A percentile compares a stretch with the other conserved stretches of the same genome.
phyloP scores from a whole-genome alignment of 2,113 vertebrate species.

The Petroica traversi region DNA sequence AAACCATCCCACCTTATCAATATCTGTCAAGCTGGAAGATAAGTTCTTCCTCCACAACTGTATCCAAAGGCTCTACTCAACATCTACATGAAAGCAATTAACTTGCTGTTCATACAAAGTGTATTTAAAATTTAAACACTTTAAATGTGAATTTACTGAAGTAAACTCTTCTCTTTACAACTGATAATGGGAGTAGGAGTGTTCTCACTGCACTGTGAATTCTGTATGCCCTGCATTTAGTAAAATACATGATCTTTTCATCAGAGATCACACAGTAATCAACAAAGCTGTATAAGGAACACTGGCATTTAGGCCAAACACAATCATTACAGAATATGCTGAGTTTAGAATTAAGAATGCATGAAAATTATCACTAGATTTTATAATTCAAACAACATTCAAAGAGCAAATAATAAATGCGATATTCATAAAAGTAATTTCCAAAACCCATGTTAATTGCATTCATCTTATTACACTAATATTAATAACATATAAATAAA shows the following conservation, averaged over 20 bases:
- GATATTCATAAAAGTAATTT: not conserved
- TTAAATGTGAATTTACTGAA: not conserved
- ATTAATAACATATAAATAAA: not conserved
- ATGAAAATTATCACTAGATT: not conserved
- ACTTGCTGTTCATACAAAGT: not conserved
- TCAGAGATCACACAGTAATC: not conserved
- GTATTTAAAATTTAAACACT: not conserved
- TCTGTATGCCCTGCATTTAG: not conserved
- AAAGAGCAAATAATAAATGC: not conserved
- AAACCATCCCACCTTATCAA: not conserved
- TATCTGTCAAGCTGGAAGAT: not conserved
- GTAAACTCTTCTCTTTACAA: not conserved
- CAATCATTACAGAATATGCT: not conserved
- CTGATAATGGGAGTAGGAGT: not conserved
- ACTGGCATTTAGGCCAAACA: not conserved
- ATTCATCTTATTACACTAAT: not conserved
- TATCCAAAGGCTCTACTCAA: not conserved
- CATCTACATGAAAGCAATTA: not conserved
- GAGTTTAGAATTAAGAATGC: not conserved
- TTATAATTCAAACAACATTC: not conserved
- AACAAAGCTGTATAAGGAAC: not conserved
- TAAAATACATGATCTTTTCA: not conserved
- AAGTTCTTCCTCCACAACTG: not conserved
- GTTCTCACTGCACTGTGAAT: not conserved
- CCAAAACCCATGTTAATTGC: not conserved